Evolutionary conservation across 2,888 invertebrate species (phyloP).

Genomic region (Thysanoteuthis rhombus): DNA sequence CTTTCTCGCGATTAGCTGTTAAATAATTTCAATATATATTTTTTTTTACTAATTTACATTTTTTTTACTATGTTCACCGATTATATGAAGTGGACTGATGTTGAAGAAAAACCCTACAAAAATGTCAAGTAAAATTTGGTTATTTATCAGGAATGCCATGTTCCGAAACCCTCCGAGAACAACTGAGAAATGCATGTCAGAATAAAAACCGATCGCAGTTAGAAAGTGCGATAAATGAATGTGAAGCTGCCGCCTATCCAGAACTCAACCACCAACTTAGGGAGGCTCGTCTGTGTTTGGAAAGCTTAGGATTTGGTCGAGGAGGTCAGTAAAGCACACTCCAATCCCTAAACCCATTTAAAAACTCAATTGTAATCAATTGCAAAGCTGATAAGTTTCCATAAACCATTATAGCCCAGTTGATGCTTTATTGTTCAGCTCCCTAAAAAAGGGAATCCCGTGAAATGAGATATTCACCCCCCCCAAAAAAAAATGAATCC

Average conservation of each 20-base stretch:
- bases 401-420: too few relatives aligned
- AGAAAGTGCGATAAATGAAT: neutral
- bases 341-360: neutral
- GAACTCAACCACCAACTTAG: neutral
- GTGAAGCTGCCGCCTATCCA: conserved; percentile 19
- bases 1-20: too few relatives aligned
- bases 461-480: too few relatives aligned
- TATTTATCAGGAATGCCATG: neutral
- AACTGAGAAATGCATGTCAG: neutral
- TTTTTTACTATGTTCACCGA: too few relatives aligned
- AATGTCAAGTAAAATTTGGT: neutral
- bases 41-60: too few relatives aligned
- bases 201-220: neutral
- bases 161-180: neutral
- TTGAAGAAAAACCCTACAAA: neutral
- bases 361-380: too few relatives aligned
- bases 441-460: too few relatives aligned
- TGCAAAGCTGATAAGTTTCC: too few relatives aligned
- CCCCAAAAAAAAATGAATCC: too few relatives aligned
- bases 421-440: too few relatives aligned
- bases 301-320: conserved; percentile 21
- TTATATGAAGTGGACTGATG: too few relatives aligned
- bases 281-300: neutral
- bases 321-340: neutral
- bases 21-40: too few relatives aligned